These are phyloP conservation scores for Ursus arctos DNA, from an alignment of 2,113 vertebrate species.

Conservation along the genomic window DNA sequence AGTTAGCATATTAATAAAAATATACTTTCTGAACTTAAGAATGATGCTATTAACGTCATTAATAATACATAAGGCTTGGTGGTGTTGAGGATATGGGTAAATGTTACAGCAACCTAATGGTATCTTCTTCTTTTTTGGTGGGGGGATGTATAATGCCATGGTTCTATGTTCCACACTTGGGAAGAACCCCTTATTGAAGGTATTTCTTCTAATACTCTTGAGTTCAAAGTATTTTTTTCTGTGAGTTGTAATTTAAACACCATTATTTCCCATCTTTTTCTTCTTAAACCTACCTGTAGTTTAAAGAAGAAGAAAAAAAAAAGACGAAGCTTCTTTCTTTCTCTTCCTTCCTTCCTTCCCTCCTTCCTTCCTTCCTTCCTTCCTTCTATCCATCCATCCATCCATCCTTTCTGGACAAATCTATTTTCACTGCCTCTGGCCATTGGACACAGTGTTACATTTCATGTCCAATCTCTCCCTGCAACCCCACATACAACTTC, in stretches of 20 bases:
- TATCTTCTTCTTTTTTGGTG: background rate
- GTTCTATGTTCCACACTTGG: background rate
- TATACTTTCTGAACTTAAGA: conserved; percentile 28
- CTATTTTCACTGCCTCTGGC: conserved; percentile 22
- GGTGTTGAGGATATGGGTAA: background rate
- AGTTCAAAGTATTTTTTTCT: conserved; percentile 58
- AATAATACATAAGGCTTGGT: background rate
- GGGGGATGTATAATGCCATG: background rate
- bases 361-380: too few relatives aligned
- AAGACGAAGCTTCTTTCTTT: background rate
- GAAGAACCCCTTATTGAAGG: background rate
- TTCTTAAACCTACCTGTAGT: background rate
- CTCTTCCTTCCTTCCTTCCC: too few relatives aligned
- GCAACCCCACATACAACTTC: background rate
- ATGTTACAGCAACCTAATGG: conserved; percentile 7
- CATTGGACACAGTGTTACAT: background rate
- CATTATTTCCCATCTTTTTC: conserved; percentile 11
- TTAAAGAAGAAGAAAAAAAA: background rate
- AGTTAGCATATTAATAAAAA: conserved; percentile 51
- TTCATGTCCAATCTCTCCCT: background rate
- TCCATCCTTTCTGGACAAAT: background rate
- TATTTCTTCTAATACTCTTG: background rate
- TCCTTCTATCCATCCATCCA: background rate
- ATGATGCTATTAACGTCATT: conserved; percentile 24
- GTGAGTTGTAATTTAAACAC: conserved; percentile 45